Percentiles rank a stretch among this genome's conserved stretches.
Conservation (phyloP, 1,140 invertebrate species). For the Diuraphis noxia region DNA sequence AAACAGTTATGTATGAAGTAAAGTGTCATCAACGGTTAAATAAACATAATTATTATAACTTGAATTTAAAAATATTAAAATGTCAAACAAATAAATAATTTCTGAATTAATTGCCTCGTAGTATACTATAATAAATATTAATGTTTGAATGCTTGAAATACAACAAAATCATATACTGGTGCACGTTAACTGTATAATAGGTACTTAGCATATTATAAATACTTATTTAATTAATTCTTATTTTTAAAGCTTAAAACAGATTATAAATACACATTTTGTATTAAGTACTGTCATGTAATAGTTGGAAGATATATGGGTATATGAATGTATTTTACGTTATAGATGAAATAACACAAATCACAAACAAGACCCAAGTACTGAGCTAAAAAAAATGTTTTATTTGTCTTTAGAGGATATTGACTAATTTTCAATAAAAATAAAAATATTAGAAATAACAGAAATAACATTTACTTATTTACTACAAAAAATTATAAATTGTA, state of each 20-base stretch:
- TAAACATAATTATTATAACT: background rate
- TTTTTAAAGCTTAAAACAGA: background rate
- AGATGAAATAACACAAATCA: background rate
- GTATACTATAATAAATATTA: background rate
- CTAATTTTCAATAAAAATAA: background rate
- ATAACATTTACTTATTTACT: too few species aligned
- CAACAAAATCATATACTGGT: background rate
- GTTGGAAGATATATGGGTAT: too few species aligned
- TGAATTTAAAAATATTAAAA: background rate
- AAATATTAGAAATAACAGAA: background rate
- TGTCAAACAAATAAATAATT: background rate
- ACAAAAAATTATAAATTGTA: background rate
- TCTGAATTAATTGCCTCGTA: background rate
- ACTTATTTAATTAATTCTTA: background rate
- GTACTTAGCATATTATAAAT: background rate
- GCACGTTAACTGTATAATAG: background rate
- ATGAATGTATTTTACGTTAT: background rate
- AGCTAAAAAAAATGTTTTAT: background rate
- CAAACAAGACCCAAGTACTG: background rate
- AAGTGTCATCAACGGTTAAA: background rate
- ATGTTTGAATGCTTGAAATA: background rate
- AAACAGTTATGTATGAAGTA: background rate
- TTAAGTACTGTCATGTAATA: background rate
- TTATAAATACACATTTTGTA: background rate
- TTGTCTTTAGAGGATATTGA: background rate